Percentiles rank a stretch among this genome's conserved stretches.
Conservation (phyloP, 1,140 invertebrate genomes). For the Hyposmocoma kahamanoa region DNA sequence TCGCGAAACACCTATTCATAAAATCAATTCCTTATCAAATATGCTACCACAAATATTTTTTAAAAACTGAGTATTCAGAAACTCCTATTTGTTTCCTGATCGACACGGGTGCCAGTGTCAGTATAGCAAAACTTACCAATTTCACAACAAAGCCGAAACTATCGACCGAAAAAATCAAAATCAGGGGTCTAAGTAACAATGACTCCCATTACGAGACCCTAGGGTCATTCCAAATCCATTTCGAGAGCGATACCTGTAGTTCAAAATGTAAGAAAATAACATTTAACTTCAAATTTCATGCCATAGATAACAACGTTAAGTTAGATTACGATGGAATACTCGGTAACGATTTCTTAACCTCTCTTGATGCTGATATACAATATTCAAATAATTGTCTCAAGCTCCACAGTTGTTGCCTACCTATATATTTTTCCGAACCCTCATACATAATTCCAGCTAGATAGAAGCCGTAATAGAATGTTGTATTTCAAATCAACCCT, state of each 20-base stretch:
- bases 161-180: conserved; percentile 6
- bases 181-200: conserved; percentile 15
- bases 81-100: conserved; percentile 17
- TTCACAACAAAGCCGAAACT: conserved; percentile 9
- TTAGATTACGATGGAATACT: conserved; percentile 23
- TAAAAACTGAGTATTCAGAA: not conserved
- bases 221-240: conserved; percentile 7
- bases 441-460: conserved; percentile 21
- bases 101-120: conserved; percentile 15
- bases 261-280: not conserved
- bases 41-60: conserved; percentile 7
- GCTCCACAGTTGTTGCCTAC: conserved; percentile 10
- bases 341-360: conserved; percentile 18
- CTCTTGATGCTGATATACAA: conserved; percentile 17
- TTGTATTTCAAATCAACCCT: conserved; percentile 11
- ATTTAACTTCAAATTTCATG: conserved; percentile 5
- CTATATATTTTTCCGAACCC: conserved; percentile 14
- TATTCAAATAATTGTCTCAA: conserved; percentile 13
- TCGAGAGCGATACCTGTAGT: not conserved
- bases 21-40: conserved; percentile 11
- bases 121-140: conserved; percentile 15
- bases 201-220: conserved; percentile 13
- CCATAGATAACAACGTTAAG: conserved; percentile 5
- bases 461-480: conserved; percentile 23
- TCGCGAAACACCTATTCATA: not conserved